Evolutionary conservation across 1,140 invertebrate species (phyloP), one percentile per base, ranked within the genome.

Genomic region (Choristoneura fumiferana): DNA sequence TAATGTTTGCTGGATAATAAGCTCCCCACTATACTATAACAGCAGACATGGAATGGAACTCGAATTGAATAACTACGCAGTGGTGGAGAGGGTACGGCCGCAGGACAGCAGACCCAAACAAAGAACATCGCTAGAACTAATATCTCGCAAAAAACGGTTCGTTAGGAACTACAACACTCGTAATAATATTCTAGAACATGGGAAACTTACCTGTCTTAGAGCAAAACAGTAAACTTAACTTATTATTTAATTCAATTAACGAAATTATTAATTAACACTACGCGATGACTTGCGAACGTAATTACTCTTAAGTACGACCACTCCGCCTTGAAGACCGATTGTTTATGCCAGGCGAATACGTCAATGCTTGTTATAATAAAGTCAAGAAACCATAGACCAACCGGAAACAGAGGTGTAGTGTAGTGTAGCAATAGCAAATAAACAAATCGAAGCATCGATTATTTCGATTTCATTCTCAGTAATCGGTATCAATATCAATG

Each of bases 181-280:
- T 29, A 29, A 29, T 29, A 6, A 2, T 29, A 3, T 29, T 29
- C 22, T 29, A 29, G 6, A 29, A 29, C 6, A 29, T 29, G 6
- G 22, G n/a, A n/a, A 29, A 22, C 43, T 49, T 49, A 49, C 43
- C 22, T 49, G 9, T 22, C 2, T 29, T 43, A 8, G 8, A 43
- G n/a, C 40, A 1, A 49, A 22, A 29, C 9, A 6, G 8, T 49
- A 33, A 12, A 29, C 18, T 49, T 13, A 49, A 14, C 33, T 54
- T 4, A 15, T 35, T 15, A 54, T 15, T 2, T 54, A 17, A 54
- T 54, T 53, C 34, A 34, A 54, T 54, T 54, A 54, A 38, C 13
- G 13, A 1, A 38, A n/a, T 36, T 10, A 14, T n/a, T 54, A 54
- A 54, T 36, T 54, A 54, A n/a, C 34, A 12, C 29, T 14, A 54